Evolutionary conservation across 2,113 vertebrate genomes (phyloP).

Genomic region (Paradisaea rubra): DNA sequence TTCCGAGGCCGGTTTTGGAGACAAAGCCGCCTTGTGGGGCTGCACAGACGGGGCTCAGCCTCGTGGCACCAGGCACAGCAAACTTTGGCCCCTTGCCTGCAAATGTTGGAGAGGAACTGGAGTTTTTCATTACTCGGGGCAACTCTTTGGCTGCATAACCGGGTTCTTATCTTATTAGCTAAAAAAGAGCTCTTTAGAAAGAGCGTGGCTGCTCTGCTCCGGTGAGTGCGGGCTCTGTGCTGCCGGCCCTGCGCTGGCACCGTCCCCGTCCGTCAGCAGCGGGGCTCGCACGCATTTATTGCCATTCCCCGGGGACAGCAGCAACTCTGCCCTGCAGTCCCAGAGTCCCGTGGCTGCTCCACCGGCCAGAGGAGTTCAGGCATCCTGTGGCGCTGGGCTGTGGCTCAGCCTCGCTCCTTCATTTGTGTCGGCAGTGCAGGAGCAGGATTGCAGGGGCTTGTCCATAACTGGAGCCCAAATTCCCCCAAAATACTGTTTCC

Average conservation of each 20-base stretch:
- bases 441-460: rapidly evolving
- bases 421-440: rapidly evolving
- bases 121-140: not conserved
- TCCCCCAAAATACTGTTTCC: rapidly evolving
- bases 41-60: not conserved
- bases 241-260: not conserved
- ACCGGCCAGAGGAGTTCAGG: not conserved
- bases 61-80: not conserved
- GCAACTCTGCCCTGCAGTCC: rapidly evolving
- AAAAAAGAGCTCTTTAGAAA: not conserved
- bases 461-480: not conserved
- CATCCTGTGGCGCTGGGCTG: not conserved
- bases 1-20: not conserved
- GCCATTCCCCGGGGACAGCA: not conserved
- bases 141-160: not conserved
- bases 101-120: not conserved
- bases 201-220: not conserved
- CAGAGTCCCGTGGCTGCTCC: not conserved
- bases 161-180: not conserved
- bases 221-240: not conserved
- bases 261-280: not conserved
- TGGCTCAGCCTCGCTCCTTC: not conserved
- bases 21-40: not conserved
- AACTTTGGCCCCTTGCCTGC: not conserved
- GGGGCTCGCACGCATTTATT: not conserved